Evolutionary conservation across 1,140 invertebrate species (phyloP).

Genomic region (Diachasmimorpha longicaudata): DNA sequence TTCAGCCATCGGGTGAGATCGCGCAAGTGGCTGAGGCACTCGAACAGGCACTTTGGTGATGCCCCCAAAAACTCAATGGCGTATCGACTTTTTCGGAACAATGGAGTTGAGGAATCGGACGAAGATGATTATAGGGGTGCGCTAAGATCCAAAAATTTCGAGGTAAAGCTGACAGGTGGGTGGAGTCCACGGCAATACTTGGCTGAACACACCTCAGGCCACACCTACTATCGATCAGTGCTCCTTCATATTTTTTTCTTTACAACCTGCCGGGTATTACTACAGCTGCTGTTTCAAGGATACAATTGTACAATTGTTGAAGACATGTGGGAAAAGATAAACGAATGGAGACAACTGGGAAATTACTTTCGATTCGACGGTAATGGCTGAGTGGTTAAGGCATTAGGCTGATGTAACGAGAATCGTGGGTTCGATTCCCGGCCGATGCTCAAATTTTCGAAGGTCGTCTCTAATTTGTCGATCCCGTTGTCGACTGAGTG

Average conservation of each 20-base stretch:
- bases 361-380: too few relatives aligned
- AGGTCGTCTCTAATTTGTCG: too few relatives aligned
- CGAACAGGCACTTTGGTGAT: too few relatives aligned
- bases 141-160: slow-evolving; percentile 27
- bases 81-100: neutral
- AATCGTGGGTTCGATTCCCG: too few relatives aligned
- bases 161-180: slow-evolving; percentile 35
- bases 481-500: too few relatives aligned
- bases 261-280: slow-evolving; percentile 2
- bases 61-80: neutral
- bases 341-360: neutral
- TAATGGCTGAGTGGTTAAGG: too few relatives aligned
- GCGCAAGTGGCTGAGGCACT: too few relatives aligned
- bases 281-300: neutral
- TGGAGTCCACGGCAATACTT: slow-evolving; percentile 31
- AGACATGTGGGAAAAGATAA: neutral
- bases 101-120: neutral
- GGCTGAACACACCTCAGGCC: slow-evolving; percentile 21
- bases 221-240: slow-evolving; percentile 37
- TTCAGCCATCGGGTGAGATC: too few relatives aligned
- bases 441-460: too few relatives aligned
- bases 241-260: slow-evolving; percentile 7
- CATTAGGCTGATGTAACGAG: too few relatives aligned
- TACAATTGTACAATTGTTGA: neutral
- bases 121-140: slow-evolving; percentile 20